Evolutionary conservation across 2,888 invertebrate genomes (phyloP).

Genomic region (Mimachlamys varia): DNA sequence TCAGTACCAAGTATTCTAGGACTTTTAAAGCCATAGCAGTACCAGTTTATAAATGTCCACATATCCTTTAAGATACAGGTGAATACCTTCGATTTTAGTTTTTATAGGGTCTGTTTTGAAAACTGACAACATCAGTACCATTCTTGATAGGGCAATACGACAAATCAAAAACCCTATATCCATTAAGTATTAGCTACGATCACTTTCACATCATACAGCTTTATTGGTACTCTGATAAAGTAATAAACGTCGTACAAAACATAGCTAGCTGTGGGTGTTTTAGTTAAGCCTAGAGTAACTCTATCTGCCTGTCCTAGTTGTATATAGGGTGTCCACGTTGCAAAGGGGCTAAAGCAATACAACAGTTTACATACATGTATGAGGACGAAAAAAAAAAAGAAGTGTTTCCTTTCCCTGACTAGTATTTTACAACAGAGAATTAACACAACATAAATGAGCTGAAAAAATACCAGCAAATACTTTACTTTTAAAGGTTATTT

Average conservation of each 20-base stretch:
- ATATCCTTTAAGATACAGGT: too few species aligned
- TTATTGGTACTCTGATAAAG: slow-evolving; percentile 14
- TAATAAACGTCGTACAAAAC: neutral
- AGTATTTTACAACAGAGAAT: neutral
- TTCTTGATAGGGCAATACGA: neutral
- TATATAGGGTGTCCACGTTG: slow-evolving; percentile 13
- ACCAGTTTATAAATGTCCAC: too few species aligned
- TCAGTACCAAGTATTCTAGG: neutral
- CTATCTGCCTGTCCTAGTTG: neutral
- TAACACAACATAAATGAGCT: neutral
- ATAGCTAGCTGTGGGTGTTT: neutral
- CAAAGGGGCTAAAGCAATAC: neutral
- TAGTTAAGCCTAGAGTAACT: neutral
- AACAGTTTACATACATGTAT: neutral
- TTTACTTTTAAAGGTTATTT: neutral
- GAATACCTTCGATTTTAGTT: too few species aligned
- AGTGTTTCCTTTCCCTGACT: neutral
- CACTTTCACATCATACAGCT: neutral
- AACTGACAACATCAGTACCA: neutral
- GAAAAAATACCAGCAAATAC: neutral
- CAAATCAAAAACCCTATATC: neutral
- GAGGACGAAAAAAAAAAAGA: neutral
- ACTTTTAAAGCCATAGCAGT: neutral
- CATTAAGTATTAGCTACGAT: neutral
- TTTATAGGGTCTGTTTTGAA: neutral